A percentile compares a stretch with the other conserved stretches of the same genome.
Conservation (phyloP, 2,113 vertebrate genomes). For the Patagioenas fasciata region DNA sequence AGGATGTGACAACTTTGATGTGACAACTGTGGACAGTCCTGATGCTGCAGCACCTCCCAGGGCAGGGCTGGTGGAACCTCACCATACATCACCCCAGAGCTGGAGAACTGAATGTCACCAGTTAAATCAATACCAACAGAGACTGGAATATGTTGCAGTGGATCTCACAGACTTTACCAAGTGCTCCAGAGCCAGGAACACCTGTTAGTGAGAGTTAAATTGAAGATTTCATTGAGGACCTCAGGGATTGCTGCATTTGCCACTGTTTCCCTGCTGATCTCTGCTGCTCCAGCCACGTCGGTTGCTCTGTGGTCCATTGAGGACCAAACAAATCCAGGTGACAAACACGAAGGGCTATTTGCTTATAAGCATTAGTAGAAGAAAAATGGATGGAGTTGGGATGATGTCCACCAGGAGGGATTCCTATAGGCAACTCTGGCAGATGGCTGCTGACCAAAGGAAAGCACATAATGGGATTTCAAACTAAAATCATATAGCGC, state of each 20-base stretch:
- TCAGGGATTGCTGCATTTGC: neutral
- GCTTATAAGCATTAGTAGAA: neutral
- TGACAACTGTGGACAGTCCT: neutral
- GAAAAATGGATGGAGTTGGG: neutral
- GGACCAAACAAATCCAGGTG: neutral
- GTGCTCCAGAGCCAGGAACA: neutral
- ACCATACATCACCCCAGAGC: neutral
- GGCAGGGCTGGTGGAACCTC: neutral
- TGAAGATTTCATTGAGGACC: neutral
- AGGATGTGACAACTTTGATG: neutral
- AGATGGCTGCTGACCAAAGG: neutral
- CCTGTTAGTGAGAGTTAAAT: neutral
- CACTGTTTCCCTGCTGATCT: neutral
- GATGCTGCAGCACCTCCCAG: neutral
- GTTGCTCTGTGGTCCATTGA: neutral
- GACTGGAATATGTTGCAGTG: neutral
- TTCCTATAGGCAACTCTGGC: neutral
- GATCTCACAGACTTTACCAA: neutral
- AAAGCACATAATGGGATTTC: neutral
- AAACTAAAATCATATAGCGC: neutral
- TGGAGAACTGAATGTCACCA: neutral
- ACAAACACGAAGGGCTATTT: neutral
- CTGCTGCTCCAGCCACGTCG: neutral
- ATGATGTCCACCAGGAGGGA: neutral
- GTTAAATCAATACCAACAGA: rapidly evolving